Percentiles rank a stretch among this genome's conserved stretches.
These are phyloP conservation scores for Amphilophus citrinellus DNA, from an alignment of 2,113 vertebrate genomes.

Conservation along the genomic window DNA sequence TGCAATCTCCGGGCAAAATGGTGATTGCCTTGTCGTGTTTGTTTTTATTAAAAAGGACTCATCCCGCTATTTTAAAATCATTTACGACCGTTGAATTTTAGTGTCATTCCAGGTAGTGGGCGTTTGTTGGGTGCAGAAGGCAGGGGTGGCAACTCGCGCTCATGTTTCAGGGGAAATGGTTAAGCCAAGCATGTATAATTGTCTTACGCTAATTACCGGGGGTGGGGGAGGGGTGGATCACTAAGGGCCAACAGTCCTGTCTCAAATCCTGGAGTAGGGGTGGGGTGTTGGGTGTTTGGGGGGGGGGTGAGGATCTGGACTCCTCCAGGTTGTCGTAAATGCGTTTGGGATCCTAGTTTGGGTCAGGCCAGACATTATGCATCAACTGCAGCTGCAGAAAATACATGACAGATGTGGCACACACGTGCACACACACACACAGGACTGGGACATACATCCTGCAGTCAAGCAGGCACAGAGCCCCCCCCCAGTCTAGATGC, in stretches of 20 bases:
- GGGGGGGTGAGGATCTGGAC: conserved; percentile 42
- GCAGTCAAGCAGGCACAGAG: conserved; percentile 24
- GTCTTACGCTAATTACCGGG: conserved; percentile 84
- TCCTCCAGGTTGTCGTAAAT: conserved; percentile 60
- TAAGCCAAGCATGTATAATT: conserved; percentile 86
- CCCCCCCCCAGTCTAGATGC: not conserved
- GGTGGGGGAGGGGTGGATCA: conserved; percentile 35
- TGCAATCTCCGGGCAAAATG: conserved; percentile 9
- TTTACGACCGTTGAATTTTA: conserved; percentile 68
- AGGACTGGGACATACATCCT: conserved; percentile 15
- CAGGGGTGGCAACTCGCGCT: conserved; percentile 63
- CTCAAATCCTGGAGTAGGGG: conserved; percentile 47
- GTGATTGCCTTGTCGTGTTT: conserved; percentile 44
- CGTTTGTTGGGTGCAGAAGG: conserved; percentile 42
- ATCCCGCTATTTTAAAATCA: not conserved
- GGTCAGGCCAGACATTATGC: conserved; percentile 55
- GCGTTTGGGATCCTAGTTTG: conserved; percentile 52
- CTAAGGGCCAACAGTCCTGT: conserved; percentile 59
- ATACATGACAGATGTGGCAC: conserved; percentile 74
- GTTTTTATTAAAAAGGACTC: conserved; percentile 37
- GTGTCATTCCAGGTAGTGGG: conserved; percentile 53
- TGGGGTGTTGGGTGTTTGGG: conserved; percentile 21
- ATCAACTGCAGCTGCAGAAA: conserved; percentile 69
- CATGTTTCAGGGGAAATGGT: conserved; percentile 81
- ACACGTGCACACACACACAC: conserved; percentile 21